Base-by-base conservation (phyloP, 2,113 vertebrate species). In the Eubucco bourcierii region DNA sequence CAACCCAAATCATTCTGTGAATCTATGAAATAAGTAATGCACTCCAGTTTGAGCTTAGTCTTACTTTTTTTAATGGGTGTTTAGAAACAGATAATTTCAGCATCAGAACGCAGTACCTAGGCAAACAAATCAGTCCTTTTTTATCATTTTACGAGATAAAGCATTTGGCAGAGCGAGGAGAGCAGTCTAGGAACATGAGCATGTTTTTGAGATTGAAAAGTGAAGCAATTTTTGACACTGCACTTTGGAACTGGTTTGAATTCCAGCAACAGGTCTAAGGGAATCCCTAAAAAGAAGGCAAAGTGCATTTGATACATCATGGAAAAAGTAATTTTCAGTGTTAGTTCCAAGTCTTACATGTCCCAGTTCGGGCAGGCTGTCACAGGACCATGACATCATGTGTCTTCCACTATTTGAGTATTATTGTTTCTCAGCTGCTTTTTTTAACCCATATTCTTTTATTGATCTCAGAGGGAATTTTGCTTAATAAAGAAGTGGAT, bases 131-230 rank as follows among this genome's bases (percentile, higher is more conserved):
- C 31, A 47, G 24, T 74, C 28, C 19, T 73, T 80, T 64, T 50
- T 19, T 19, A 50, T 61, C 18, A 66, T 88, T 90, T 83, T 70
- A 44, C 28, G 82, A 79, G 19, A 52, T 31, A 64, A 85, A 87
- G 6, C 37, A 64, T 76, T 81, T 80, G 77, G 5, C 60, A 52
- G 59, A 50, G 18, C 28, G 28, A 79, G 28, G 20, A 87, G 47
- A 63, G 27, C 2, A 4, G 23, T 75, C 74, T 27, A 80, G n/a
- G 39, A 56, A 23, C 29, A 34, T 0, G 0, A 7, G 5, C 77
- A 18, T 53, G 70, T 71, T 82, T 70, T 58, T 89, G 78, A 89
- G 55, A 29, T 72, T 67, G 68, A 52, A 61, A 83, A 86, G 14
- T 20, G 19, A 39, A 76, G 24, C 33, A 4, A 3, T 59, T 89